Evolutionary conservation across 2,888 invertebrate species (phyloP).

Genomic region (Philhelius pedissequus): DNA sequence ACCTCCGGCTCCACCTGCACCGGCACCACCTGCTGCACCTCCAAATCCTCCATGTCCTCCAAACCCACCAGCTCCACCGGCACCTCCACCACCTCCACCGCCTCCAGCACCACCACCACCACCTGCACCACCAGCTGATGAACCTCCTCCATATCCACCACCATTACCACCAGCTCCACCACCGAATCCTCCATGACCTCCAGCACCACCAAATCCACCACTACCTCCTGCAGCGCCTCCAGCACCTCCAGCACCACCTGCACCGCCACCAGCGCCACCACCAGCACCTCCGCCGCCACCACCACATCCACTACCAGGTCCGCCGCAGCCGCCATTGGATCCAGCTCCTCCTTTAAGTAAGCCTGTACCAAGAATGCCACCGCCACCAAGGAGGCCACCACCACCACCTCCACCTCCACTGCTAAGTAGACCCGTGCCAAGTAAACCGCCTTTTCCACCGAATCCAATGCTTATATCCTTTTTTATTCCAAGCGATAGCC

Average conservation of each 20-base stretch:
- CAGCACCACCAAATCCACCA: slow-evolving; percentile 47
- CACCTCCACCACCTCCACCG: neutral
- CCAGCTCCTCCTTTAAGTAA: slow-evolving; percentile 25
- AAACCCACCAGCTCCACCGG: neutral
- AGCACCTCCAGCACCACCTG: slow-evolving; percentile 44
- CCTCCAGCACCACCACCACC: slow-evolving; percentile 40
- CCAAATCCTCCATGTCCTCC: neutral
- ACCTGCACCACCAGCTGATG: slow-evolving; percentile 52
- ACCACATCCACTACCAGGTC: slow-evolving; percentile 50
- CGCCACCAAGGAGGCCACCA: slow-evolving; percentile 7
- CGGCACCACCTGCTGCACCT: slow-evolving; percentile 24
- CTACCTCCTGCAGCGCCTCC: slow-evolving; percentile 6
- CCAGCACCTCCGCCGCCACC: slow-evolving; percentile 59
- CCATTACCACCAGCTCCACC: slow-evolving; percentile 54
- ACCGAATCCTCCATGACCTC: slow-evolving; percentile 31
- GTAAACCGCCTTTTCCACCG: slow-evolving; percentile 34
- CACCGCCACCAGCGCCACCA: slow-evolving; percentile 58
- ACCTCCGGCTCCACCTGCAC: slow-evolving; percentile 26
- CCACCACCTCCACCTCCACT: slow-evolving; percentile 37
- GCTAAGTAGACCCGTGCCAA: neutral
- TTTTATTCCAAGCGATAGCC: slow-evolving; percentile 40
- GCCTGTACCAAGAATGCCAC: slow-evolving; percentile 30
- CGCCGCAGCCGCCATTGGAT: slow-evolving; percentile 52
- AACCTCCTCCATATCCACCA: too few relatives aligned
- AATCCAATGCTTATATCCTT: slow-evolving; percentile 21